Conservation (phyloP, 1,140 invertebrate genomes). For the Penaeus indicus region DNA sequence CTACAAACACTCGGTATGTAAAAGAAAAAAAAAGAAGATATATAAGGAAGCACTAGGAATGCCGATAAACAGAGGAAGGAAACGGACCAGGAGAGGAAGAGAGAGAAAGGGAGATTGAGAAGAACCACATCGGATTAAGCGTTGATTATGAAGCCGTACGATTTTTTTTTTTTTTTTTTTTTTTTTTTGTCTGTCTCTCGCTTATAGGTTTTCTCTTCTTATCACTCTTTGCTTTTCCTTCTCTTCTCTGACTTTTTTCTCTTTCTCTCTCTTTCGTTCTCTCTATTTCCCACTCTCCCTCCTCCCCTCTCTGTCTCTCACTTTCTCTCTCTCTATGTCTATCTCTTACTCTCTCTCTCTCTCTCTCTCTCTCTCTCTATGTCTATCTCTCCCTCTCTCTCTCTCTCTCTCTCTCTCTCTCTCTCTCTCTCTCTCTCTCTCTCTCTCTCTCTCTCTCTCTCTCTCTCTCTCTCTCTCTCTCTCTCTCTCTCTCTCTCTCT, state of each 20-base stretch:
- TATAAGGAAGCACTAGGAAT: too few species aligned
- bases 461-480: too few species aligned
- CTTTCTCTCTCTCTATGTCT: conserved; percentile 1
- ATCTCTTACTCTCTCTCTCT: conserved; percentile 1
- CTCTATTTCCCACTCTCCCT: background rate
- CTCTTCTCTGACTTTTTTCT: background rate
- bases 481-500: too few species aligned
- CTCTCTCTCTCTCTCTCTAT: conserved; percentile 20
- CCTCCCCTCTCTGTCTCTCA: background rate
- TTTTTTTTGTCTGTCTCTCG: background rate
- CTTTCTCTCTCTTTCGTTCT: background rate
- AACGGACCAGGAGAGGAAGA: too few species aligned
- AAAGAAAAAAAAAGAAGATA: too few species aligned
- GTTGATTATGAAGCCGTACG: too few species aligned
- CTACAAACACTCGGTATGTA: too few species aligned
- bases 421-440: background rate
- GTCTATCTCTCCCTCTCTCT: conserved; percentile 9
- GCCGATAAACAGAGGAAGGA: too few species aligned
- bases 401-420: conserved; percentile 20
- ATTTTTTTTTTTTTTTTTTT: background rate
- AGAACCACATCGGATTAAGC: too few species aligned
- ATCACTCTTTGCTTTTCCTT: background rate
- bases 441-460: too few species aligned
- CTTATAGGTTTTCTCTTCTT: background rate
- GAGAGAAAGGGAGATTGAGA: too few species aligned